Percentiles rank a stretch among this genome's conserved stretches.
These are phyloP conservation scores for Mesocricetus auratus DNA, from an alignment of 2,113 vertebrate species.

Conservation along the genomic window DNA sequence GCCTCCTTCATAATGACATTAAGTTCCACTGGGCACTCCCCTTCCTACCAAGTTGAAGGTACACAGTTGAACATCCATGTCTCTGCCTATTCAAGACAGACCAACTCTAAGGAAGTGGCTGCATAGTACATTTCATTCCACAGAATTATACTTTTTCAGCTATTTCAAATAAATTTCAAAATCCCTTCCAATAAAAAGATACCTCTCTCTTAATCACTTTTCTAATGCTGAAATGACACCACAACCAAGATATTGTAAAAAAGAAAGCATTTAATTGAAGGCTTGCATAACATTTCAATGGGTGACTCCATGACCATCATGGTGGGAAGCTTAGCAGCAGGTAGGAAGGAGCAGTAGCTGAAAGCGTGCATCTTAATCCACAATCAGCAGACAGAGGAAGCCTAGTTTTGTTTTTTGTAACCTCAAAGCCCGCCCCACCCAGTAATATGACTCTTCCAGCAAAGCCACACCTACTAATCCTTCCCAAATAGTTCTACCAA, in stretches of 20 bases:
- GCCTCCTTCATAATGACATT: background rate
- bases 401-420: background rate
- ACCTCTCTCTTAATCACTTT: background rate
- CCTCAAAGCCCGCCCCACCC: background rate
- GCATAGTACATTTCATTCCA: background rate
- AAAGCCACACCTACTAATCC: background rate
- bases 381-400: background rate
- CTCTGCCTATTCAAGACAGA: background rate
- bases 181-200: background rate
- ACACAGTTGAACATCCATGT: background rate
- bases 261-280: background rate
- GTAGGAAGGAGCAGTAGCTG: background rate
- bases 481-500: background rate
- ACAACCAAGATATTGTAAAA: background rate
- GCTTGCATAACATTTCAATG: background rate
- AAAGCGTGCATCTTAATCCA: background rate
- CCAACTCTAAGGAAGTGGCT: background rate
- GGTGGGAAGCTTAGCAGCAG: background rate
- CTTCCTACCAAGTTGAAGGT: background rate
- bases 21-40: background rate
- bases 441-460: background rate
- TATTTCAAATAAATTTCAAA: background rate
- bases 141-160: background rate
- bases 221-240: background rate
- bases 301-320: background rate